Percentiles rank a stretch among this genome's conserved stretches.
Conservation (phyloP, 2,888 invertebrate species). For the Andrena hattorfiana region DNA sequence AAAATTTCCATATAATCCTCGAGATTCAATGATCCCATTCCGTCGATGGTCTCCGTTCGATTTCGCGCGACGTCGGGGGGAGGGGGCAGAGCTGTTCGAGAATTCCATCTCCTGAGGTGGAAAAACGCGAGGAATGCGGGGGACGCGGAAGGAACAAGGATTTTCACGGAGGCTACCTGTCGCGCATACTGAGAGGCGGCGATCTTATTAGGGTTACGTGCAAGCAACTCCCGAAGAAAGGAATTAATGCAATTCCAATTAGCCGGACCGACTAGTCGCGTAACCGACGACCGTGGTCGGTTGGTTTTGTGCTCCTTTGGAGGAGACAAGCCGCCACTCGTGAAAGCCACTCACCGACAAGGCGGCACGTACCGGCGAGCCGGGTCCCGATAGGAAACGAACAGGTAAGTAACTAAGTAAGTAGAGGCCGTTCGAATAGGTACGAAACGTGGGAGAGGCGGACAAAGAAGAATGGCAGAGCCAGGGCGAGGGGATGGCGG, state of each 20-base stretch:
- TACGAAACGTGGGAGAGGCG: constrained; percentile 59
- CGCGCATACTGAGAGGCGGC: constrained; percentile 63
- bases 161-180: constrained; percentile 62
- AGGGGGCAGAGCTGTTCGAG: neutral
- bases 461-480: constrained; percentile 44
- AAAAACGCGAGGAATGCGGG: constrained; percentile 49
- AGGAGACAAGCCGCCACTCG: constrained; percentile 68
- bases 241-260: constrained; percentile 79
- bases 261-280: constrained; percentile 63
- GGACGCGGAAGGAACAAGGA: constrained; percentile 60
- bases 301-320: constrained; percentile 71
- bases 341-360: constrained; percentile 56
- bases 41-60: neutral
- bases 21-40: neutral
- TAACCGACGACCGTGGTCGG: constrained; percentile 55
- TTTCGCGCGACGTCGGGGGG: neutral
- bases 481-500: neutral
- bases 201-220: constrained; percentile 66
- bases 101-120: neutral
- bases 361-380: constrained; percentile 55
- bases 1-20: neutral
- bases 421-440: constrained; percentile 64
- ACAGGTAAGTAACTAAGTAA: constrained; percentile 70
- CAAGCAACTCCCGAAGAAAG: constrained; percentile 65
- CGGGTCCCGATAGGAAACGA: constrained; percentile 60